A percentile compares a stretch with the other conserved stretches of the same genome.
Evolutionary conservation across 2,113 vertebrate species (phyloP).

Genomic region (Haemorhous mexicanus): DNA sequence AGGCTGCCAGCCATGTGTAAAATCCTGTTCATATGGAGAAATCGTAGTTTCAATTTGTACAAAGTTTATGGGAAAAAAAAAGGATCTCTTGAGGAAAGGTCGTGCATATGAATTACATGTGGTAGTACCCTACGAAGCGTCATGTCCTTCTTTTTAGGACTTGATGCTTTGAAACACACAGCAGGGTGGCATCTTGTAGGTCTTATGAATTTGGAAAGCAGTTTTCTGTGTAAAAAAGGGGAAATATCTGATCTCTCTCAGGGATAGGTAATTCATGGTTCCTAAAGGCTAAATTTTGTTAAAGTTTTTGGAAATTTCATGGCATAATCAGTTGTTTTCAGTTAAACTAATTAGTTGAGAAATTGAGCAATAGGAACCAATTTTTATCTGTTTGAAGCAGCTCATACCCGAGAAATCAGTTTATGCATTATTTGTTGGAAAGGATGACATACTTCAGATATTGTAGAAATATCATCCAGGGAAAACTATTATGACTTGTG

Average conservation of each 20-base stretch:
- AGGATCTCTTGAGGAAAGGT: not conserved
- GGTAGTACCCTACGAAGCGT: fast-evolving
- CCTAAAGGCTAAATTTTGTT: not conserved
- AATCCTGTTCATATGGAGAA: not conserved
- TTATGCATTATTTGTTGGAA: not conserved
- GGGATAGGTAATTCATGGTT: not conserved
- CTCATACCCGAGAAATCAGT: not conserved
- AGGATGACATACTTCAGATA: not conserved
- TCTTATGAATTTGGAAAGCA: not conserved
- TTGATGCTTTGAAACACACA: not conserved
- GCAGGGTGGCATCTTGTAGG: not conserved
- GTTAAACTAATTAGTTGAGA: not conserved
- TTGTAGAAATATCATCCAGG: not conserved
- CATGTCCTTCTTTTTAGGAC: not conserved
- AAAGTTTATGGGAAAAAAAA: not conserved
- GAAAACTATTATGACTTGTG: not conserved
- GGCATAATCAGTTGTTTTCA: not conserved
- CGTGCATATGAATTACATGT: not conserved
- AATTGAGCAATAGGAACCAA: not conserved
- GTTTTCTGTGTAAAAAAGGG: not conserved
- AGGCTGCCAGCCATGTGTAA: not conserved
- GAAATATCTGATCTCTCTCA: not conserved
- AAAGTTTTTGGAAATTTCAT: not conserved
- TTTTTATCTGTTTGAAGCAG: slow-evolving; percentile 31
- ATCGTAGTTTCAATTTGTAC: not conserved